Evolutionary conservation across 2,113 vertebrate genomes (phyloP).

Genomic region (Osmerus eperlanus): DNA sequence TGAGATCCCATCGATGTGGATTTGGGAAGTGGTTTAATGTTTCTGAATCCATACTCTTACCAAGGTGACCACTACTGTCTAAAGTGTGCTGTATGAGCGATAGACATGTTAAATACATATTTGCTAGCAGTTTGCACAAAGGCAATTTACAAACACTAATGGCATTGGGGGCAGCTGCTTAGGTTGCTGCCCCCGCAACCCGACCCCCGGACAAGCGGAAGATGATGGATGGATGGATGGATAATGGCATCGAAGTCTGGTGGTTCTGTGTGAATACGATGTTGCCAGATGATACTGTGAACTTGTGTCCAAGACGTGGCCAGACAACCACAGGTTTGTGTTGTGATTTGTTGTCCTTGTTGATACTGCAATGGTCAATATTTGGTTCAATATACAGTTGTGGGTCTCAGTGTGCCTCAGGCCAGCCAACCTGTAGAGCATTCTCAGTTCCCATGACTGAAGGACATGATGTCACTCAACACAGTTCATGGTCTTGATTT

Average conservation of each 20-base stretch:
- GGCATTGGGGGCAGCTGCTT: too few relatives aligned
- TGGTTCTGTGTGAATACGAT: not conserved
- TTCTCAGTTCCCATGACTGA: not conserved
- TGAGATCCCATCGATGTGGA: not conserved
- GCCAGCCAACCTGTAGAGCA: conserved; percentile 77
- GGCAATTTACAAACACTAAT: not conserved
- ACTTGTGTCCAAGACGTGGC: not conserved
- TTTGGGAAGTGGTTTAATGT: not conserved
- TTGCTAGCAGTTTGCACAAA: too few relatives aligned
- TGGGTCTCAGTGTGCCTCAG: conserved; percentile 56
- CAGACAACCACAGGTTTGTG: not conserved
- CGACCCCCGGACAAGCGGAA: too few relatives aligned
- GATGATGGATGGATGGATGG: too few relatives aligned
- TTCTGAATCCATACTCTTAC: not conserved
- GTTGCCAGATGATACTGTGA: too few relatives aligned
- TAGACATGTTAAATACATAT: too few relatives aligned
- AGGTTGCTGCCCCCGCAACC: too few relatives aligned
- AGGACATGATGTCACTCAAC: not conserved
- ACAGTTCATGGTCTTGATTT: not conserved
- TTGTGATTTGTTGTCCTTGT: not conserved
- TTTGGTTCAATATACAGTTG: not conserved
- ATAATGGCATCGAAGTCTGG: not conserved
- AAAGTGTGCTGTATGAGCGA: too few relatives aligned
- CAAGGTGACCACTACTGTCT: not conserved
- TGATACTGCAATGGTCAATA: not conserved